These are phyloP conservation scores for Dissostichus mawsoni DNA, from an alignment of 2,113 vertebrate genomes.

Conservation along the genomic window DNA sequence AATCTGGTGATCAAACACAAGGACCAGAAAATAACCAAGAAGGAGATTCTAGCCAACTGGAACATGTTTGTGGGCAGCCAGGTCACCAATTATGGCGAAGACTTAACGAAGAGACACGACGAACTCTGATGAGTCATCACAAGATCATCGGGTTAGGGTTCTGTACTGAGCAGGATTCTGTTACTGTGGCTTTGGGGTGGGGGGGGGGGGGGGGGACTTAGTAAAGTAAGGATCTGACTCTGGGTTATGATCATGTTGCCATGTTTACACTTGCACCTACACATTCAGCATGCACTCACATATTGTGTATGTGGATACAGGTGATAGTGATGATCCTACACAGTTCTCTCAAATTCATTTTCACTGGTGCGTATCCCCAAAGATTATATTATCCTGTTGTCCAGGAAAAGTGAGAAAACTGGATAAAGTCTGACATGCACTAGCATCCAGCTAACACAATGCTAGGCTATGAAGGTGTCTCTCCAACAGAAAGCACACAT, in stretches of 20 bases:
- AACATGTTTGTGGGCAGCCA: constrained; percentile 97
- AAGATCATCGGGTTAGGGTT: not conserved
- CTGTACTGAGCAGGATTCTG: not conserved
- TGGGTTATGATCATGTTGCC: not conserved
- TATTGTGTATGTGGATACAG: constrained; percentile 63
- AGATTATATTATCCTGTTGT: not conserved
- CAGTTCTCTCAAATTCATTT: not conserved
- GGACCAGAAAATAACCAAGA: constrained; percentile 91
- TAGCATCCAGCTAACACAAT: constrained; percentile 9
- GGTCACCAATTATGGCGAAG: constrained; percentile 94
- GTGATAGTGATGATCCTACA: not conserved
- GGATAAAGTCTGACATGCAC: not conserved
- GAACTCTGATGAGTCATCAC: constrained; percentile 86
- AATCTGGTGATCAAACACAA: constrained; percentile 69
- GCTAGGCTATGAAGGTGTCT: not conserved
- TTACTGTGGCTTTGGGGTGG: not conserved
- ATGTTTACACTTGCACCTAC: not conserved
- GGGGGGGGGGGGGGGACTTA: not conserved
- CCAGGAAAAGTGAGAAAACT: not conserved
- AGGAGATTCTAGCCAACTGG: constrained; percentile 93
- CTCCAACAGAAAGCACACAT: too few relatives aligned
- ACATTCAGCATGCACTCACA: constrained; percentile 31
- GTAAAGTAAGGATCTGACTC: not conserved
- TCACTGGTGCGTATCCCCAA: not conserved
- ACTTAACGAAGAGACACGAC: constrained; percentile 90